Base-by-base conservation (phyloP, 2,113 vertebrate species). In the Rissa tridactyla region DNA sequence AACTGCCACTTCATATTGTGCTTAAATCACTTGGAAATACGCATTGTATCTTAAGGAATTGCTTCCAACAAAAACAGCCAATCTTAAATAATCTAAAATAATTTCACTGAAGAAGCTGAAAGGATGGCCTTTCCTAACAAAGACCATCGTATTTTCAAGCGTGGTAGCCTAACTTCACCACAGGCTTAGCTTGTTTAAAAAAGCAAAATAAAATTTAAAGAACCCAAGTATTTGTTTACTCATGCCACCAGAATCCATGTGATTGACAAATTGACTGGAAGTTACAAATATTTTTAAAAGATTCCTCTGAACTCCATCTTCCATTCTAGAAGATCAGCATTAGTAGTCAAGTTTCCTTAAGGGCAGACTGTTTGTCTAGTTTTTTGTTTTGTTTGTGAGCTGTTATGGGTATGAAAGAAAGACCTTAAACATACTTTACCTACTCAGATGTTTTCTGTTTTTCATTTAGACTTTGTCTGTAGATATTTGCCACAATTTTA, bases 1-100 rank as follows among this genome's bases (percentile, higher is more conserved):
- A 97, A 97, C 95, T 94, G 88, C 86, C 70, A 62, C 86, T 97
- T 95, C 81, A 94, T 76, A 65, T 52, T 89, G 86, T 82, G 69
- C 94, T 93, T 91, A 92, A 87, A 90, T 92, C 91, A 82, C 62
- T 92, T 79, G 82, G 84, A 94, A 95, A 57, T 80, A 65, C 13
- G 6, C 66, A 47, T 27, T 49, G 34, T 64, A 54, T 95, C 84
- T 80, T 76, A 82, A 95, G 89, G 81, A 94, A 51, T 42, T 85
- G 75, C 91, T 95, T 91, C 78, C 86, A 95, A 77, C 66, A 77
- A 54, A 92, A 82, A 1, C 58, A 94, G 36, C 15, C 70, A 27
- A 25, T 88, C 49, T 81, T 40, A 79, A 91, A 44, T 70, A 58
- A 84, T 95, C 89, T 42, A 46, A 76, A 89, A 55, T 85, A 65